Percentiles rank a stretch among this genome's conserved stretches.
Conservation (phyloP, 2,797 vertebrate genomes). For the Molossus alvarezi region DNA sequence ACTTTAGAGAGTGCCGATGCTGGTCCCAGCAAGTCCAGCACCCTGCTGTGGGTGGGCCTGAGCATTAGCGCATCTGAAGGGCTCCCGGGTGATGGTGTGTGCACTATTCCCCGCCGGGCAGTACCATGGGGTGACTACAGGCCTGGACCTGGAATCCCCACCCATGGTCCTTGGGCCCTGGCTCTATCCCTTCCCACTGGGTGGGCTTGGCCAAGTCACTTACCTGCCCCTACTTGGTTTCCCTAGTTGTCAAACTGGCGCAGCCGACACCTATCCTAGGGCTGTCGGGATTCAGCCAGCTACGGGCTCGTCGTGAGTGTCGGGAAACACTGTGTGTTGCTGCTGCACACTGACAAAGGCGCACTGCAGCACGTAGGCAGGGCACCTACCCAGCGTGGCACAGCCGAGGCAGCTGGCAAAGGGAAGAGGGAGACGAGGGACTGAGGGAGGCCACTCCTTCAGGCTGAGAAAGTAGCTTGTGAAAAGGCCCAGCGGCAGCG, state of each 20-base stretch:
- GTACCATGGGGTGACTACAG: neutral
- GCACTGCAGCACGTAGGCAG: accelerated
- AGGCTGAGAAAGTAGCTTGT: neutral
- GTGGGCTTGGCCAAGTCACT: neutral
- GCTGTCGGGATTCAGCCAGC: neutral
- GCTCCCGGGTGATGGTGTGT: neutral
- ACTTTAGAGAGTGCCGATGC: neutral
- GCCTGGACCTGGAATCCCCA: neutral
- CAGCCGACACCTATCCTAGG: neutral
- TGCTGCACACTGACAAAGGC: neutral
- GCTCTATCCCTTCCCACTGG: neutral
- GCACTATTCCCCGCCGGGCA: accelerated
- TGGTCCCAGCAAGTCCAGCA: neutral
- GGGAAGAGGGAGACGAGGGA: neutral
- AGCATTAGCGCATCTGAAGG: too few relatives aligned
- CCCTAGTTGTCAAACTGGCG: neutral
- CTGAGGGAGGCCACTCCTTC: neutral
- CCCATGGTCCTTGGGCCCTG: neutral
- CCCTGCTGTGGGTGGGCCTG: neutral
- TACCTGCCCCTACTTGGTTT: neutral
- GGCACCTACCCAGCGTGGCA: neutral
- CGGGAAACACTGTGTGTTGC: accelerated
- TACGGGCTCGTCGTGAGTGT: accelerated
- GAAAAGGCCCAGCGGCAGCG: neutral
- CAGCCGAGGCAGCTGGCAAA: too few relatives aligned